phyloP scores from a whole-genome alignment of 2,888 invertebrate species.

The Arenicola marina region DNA sequence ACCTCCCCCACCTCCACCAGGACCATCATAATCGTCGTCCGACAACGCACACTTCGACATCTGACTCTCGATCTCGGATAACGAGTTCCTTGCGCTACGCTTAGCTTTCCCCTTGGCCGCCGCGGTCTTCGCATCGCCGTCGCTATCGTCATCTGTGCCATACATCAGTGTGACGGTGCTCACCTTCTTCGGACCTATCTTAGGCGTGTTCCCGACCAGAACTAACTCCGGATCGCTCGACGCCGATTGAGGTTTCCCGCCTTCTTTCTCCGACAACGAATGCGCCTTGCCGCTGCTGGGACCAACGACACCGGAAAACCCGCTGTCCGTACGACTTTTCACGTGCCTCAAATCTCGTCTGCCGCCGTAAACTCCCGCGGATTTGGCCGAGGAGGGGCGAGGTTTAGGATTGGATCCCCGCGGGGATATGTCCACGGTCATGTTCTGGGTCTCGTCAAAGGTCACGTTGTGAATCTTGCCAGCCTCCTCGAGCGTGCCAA shows the following conservation, averaged over 20 bases:
- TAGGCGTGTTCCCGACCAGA: no score
- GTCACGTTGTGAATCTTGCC: background rate
- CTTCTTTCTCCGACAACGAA: background rate
- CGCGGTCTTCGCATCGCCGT: background rate
- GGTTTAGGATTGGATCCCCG: background rate
- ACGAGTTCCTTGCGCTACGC: background rate
- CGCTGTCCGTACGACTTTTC: conserved; percentile 13
- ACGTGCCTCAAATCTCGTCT: conserved; percentile 7
- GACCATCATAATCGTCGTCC: background rate
- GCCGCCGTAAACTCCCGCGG: background rate
- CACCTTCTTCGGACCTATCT: no score
- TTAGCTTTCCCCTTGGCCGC: background rate
- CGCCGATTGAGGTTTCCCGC: background rate
- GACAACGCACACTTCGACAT: background rate
- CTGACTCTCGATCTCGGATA: background rate
- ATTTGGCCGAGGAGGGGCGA: background rate
- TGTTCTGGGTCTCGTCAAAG: background rate
- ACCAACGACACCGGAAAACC: background rate
- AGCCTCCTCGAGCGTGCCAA: no score
- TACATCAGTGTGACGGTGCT: background rate
- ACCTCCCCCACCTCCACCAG: background rate
- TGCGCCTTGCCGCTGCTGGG: background rate
- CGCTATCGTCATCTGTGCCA: background rate
- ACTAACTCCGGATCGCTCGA: no score
- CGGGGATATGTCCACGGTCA: background rate